A percentile compares a stretch with the other conserved stretches of the same genome.
phyloP scores from a whole-genome alignment of 2,113 vertebrate genomes.

The Cygnus atratus region DNA sequence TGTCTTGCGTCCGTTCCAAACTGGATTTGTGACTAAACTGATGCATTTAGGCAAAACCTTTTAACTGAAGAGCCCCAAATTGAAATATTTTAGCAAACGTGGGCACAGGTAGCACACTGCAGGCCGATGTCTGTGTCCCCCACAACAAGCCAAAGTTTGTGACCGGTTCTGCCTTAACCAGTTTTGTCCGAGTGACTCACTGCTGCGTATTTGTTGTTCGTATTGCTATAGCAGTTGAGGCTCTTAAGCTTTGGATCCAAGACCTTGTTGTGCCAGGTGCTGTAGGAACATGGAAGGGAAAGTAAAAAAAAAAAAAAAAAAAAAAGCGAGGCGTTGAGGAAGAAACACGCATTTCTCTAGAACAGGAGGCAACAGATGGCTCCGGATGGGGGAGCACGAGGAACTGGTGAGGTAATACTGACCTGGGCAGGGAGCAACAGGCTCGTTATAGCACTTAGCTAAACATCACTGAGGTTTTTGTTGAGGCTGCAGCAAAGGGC shows the following conservation, averaged over 20 bases:
- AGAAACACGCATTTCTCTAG: neutral
- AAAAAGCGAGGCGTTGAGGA: neutral
- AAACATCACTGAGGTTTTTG: neutral
- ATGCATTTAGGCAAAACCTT: neutral
- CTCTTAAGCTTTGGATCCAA: constrained; percentile 9
- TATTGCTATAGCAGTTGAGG: constrained; percentile 49
- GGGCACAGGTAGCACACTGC: neutral
- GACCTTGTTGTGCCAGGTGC: constrained; percentile 47
- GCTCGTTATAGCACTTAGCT: neutral
- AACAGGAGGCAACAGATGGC: constrained; percentile 32
- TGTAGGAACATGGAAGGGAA: neutral
- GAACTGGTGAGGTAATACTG: constrained; percentile 35
- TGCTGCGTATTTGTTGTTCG: constrained; percentile 31
- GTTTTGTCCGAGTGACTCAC: neutral
- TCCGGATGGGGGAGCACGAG: neutral
- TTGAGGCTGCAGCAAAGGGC: neutral
- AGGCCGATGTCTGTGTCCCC: neutral
- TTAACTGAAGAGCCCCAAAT: neutral
- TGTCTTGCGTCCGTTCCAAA: neutral
- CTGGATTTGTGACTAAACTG: neutral
- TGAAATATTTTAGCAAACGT: neutral
- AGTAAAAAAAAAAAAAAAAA: neutral
- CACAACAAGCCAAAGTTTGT: neutral
- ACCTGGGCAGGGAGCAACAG: constrained; percentile 7
- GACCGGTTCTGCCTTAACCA: neutral